Base-by-base conservation (phyloP, 1,140 invertebrate species). In the Drosophila erecta region DNA sequence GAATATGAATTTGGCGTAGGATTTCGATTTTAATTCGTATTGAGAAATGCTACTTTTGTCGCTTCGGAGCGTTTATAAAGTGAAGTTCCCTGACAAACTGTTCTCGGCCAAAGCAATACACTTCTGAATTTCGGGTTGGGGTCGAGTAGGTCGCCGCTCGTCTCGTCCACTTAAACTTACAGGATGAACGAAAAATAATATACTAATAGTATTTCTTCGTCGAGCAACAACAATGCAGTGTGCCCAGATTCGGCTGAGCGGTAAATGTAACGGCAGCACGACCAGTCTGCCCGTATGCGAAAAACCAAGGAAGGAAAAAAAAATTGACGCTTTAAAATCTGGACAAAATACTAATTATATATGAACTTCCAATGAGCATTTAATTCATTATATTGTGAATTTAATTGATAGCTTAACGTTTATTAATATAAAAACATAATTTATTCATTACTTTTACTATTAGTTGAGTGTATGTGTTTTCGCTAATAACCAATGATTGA, bases 181-280 rank as follows among this genome's bases (percentile, higher is more conserved):
- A 17, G 57, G 57, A 43, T 40, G 62, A 35, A 49, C 46, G 37
- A 67, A 67, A 65, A 62, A 66, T 22, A 24, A 66, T 61, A 60
- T 55, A 62, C 59, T 22, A 43, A 17, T 40, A 38, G 30, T 41
- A 15, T 8, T 8, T 41, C n/a, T 15, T 41, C 15, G 2, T 10
- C 7, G 6, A 41, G n/a, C 15, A 8, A 41, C n/a, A 38, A 41
- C 6, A 41, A 7, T 8, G 2, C 5, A 41, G 40, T 41, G 40
- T 15, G 40, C n/a, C 40, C 40, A 41, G 40, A 17, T 5, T 6
- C 14, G 40, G n/a, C n/a, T 7, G 7, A 41, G 40, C n/a, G 0
- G 6, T n/a, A 15, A 41, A 41, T 41, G 40, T 38, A 14, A 41
- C n/a, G 5, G 40, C n/a, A 41, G 37, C 11, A 3, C 3, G 12